Percentiles rank a stretch among this genome's conserved stretches.
phyloP scores from a whole-genome alignment of 2,888 invertebrate genomes.

The Cephus pulcher region DNA sequence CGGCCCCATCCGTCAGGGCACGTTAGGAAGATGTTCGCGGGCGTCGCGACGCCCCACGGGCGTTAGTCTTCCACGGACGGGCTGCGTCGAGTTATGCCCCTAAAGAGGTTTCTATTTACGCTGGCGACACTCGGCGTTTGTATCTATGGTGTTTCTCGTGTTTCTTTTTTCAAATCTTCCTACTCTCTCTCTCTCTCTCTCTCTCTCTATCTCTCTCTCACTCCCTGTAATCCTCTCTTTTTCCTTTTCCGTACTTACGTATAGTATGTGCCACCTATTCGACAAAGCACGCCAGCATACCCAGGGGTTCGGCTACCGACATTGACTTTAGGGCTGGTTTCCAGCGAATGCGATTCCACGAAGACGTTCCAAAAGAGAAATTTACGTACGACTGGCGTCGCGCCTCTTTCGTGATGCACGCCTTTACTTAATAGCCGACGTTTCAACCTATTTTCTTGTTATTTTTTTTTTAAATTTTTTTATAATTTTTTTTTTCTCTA shows the following conservation, averaged over 20 bases:
- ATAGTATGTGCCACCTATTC: no score
- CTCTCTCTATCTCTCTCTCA: slow-evolving; percentile 1
- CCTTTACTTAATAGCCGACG: slow-evolving; percentile 56
- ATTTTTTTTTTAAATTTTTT: neutral
- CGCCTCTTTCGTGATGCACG: slow-evolving; percentile 54
- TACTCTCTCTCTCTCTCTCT: slow-evolving; percentile 13
- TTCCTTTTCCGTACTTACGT: no score
- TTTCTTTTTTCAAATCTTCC: slow-evolving; percentile 11
- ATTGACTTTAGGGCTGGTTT: no score
- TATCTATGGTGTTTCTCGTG: slow-evolving; percentile 13
- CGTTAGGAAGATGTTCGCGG: slow-evolving; percentile 54
- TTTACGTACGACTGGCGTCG: slow-evolving; percentile 52
- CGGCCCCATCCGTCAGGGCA: slow-evolving; percentile 62
- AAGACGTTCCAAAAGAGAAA: slow-evolving; percentile 45
- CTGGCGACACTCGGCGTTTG: slow-evolving; percentile 27
- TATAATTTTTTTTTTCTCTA: neutral
- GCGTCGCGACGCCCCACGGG: slow-evolving; percentile 48
- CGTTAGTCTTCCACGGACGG: slow-evolving; percentile 62
- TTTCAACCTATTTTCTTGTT: neutral
- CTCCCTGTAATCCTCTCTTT: neutral
- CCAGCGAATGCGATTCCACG: slow-evolving; percentile 29
- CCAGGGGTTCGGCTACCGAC: no score
- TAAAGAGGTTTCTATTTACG: slow-evolving; percentile 63
- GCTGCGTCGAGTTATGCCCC: slow-evolving; percentile 57
- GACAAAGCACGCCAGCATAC: no score